Evolutionary conservation across 2,113 vertebrate genomes (phyloP).

Genomic region (Xiphorhynchus elegans): DNA sequence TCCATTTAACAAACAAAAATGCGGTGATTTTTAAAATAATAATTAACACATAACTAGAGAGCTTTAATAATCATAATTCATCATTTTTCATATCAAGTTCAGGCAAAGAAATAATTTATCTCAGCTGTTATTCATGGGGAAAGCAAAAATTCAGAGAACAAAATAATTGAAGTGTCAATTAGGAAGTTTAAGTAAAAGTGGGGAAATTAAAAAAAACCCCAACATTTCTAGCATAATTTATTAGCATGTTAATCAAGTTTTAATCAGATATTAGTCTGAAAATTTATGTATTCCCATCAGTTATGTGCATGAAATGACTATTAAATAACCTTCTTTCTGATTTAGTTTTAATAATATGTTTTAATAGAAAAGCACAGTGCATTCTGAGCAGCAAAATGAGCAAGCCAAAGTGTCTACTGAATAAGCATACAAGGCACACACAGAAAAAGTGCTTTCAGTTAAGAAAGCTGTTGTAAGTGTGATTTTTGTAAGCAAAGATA

Average conservation of each 20-base stretch:
- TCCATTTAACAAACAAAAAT: conserved; percentile 20
- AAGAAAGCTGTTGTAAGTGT: conserved; percentile 14
- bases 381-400: conserved; percentile 53
- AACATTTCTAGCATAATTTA: conserved; percentile 52
- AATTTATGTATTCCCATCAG: conserved; percentile 39
- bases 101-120: conserved; percentile 53
- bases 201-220: neutral
- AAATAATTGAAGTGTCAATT: conserved; percentile 65
- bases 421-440: conserved; percentile 30
- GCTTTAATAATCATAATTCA: conserved; percentile 58
- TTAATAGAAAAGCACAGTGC: conserved; percentile 18
- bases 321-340: conserved; percentile 50
- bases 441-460: conserved; percentile 48
- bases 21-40: neutral
- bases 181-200: conserved; percentile 48
- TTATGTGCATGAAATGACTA: conserved; percentile 48
- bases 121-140: conserved; percentile 44
- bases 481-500: conserved; percentile 55
- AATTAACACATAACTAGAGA: conserved; percentile 59
- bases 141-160: conserved; percentile 54
- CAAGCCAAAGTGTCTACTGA: conserved; percentile 46
- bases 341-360: conserved; percentile 54
- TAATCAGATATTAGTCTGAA: conserved; percentile 58
- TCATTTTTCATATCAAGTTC: conserved; percentile 40
- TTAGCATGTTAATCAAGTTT: conserved; percentile 57